These are phyloP conservation scores for Quadroppia sp. DNA, from an alignment of 2,888 invertebrate genomes.

Conservation along the genomic window DNA sequence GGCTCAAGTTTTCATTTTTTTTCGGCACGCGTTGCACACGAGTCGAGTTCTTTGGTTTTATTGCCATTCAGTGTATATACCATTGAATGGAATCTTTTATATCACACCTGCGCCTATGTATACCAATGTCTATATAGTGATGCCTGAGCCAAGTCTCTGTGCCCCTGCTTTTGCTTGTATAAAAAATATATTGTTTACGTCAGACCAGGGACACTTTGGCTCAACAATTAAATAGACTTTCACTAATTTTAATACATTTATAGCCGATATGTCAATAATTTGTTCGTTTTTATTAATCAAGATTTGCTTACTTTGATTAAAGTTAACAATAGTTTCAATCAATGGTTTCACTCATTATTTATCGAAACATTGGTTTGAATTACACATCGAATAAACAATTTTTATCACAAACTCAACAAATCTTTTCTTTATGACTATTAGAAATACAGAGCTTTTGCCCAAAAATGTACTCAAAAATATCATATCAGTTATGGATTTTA, in stretches of 20 bases:
- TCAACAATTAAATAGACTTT: no score
- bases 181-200: no score
- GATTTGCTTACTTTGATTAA: background rate
- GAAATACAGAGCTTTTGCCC: background rate
- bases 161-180: background rate
- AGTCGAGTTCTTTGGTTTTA: background rate
- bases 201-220: no score
- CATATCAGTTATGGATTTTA: no score
- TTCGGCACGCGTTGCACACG: constrained; percentile 18
- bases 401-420: constrained; percentile 29
- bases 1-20: constrained; percentile 1
- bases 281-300: no score
- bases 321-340: background rate
- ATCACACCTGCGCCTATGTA: constrained; percentile 24
- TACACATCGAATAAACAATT: background rate
- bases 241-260: no score
- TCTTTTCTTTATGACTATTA: constrained; percentile 31
- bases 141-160: background rate
- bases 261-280: no score
- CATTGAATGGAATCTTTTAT: constrained; percentile 10
- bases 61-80: constrained; percentile 12
- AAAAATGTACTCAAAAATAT: background rate
- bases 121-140: background rate
- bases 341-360: constrained; percentile 7
- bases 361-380: background rate